Evolutionary conservation across 2,797 vertebrate genomes (phyloP).

Genomic region (Mus minutoides): DNA sequence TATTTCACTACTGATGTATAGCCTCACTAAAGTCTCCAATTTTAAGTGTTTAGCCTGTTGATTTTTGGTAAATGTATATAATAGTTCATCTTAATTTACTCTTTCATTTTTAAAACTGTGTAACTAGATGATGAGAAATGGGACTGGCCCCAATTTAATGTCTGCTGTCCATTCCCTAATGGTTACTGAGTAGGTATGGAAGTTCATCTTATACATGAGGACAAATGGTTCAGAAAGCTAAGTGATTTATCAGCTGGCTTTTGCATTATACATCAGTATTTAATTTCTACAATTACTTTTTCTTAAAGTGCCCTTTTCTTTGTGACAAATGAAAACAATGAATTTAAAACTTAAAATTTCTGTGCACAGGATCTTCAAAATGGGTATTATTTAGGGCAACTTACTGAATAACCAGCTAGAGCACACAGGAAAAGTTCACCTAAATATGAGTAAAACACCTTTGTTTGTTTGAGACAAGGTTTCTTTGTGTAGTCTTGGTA

Average conservation of each 20-base stretch:
- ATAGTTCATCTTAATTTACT: constrained; percentile 56
- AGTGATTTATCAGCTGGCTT: constrained; percentile 16
- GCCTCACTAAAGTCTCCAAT: not conserved
- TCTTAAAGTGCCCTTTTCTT: constrained; percentile 48
- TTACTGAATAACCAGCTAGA: not conserved
- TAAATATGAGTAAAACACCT: constrained; percentile 32
- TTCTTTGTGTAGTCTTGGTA: not conserved
- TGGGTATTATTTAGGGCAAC: constrained; percentile 1
- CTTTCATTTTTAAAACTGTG: constrained; percentile 49
- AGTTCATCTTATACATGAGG: not conserved
- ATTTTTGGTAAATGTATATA: constrained; percentile 14
- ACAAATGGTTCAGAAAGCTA: constrained; percentile 48
- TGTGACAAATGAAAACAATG: not conserved
- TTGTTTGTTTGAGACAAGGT: not conserved
- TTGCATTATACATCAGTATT: not conserved
- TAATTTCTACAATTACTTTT: constrained; percentile 8
- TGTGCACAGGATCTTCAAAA: not conserved
- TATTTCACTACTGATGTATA: not conserved
- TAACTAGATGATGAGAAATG: constrained; percentile 26
- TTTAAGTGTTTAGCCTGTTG: constrained; percentile 26
- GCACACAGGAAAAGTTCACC: not conserved
- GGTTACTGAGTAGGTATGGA: constrained; percentile 51
- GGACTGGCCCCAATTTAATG: not conserved
- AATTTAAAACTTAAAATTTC: constrained; percentile 45
- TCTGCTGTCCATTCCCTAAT: constrained; percentile 24